Evolutionary conservation across 1,140 invertebrate genomes (phyloP), one percentile per base, ranked within the genome.

Genomic region (Asbolus verrucosus): DNA sequence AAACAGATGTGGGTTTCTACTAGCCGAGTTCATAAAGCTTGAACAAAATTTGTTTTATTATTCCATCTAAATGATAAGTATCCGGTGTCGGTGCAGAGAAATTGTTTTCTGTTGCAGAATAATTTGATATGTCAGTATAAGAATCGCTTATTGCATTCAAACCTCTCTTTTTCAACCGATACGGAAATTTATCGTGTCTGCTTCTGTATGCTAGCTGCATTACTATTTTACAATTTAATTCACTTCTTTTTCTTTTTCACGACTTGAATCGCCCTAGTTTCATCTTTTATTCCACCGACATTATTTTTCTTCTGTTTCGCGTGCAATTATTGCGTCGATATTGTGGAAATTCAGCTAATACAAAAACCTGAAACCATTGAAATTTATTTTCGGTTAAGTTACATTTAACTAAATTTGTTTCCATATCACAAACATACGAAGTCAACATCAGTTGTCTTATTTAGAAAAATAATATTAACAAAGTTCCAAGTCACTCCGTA

Each of bases 151-250:
- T 43, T 43, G 39, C 33, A 38, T 38, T n/a, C 2, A 11, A 38
- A 38, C 2, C 15, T 43, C 15, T 16, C 39, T 43, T 43, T 43
- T 43, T 43, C 13, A 4, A 43, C 39, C 39, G 39, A 43, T 43
- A 14, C 13, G 39, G 16, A 43, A 43, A 43, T 43, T 43, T 43
- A 43, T 43, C 39, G 39, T 3, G 6, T 14, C 39, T 43, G 4
- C 39, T 43, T 43, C 15, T 43, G 39, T 43, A 43, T 43, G 39
- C 39, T 43, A 43, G 39, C 39, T 43, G 39, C 39, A 43, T 43
- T 43, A 43, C 39, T 43, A 43, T 43, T 43, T 43, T 43, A 43
- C 39, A 43, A 43, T 43, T 43, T 43, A 43, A 43, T 43, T 43
- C 39, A 43, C 39, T 43, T 16, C 39, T 16, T 36, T 36, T 36